A percentile compares a stretch with the other conserved stretches of the same genome.
Evolutionary conservation across 1,140 invertebrate species (phyloP).

Genomic region (Brachionus angularis): DNA sequence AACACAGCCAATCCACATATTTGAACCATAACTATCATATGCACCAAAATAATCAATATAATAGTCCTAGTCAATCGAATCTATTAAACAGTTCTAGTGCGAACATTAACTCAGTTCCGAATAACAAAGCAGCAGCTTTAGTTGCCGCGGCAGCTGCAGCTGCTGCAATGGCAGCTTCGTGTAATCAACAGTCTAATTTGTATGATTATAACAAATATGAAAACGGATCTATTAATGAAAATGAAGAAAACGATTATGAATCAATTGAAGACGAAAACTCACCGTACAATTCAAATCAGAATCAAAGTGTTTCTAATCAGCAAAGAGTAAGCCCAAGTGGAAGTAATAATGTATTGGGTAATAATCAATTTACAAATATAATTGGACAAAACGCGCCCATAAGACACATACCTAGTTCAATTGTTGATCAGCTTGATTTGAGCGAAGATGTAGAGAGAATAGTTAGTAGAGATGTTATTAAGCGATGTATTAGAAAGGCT

Average conservation of each 20-base stretch:
- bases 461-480: slow-evolving; percentile 11
- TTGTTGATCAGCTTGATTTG: slow-evolving; percentile 5
- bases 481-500: slow-evolving; percentile 16
- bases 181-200: too few species aligned
- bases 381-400: slow-evolving; percentile 13
- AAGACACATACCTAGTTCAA: slow-evolving; percentile 21
- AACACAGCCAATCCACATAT: too few species aligned
- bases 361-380: not conserved
- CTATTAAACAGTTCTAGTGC: too few species aligned
- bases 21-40: too few species aligned
- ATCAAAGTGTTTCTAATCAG: too few species aligned
- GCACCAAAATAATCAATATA: too few species aligned
- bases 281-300: not conserved
- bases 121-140: not conserved
- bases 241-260: slow-evolving; percentile 16
- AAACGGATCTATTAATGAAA: not conserved
- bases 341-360: not conserved
- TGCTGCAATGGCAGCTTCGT: not conserved
- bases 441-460: slow-evolving; percentile 12
- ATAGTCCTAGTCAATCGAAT: not conserved
- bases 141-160: slow-evolving; percentile 1
- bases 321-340: too few species aligned
- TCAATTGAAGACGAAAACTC: slow-evolving; percentile 3
- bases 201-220: not conserved
- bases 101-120: too few species aligned